These are phyloP conservation scores for Stictocephala bisonia DNA, from an alignment of 2,888 invertebrate genomes.

Conservation along the genomic window DNA sequence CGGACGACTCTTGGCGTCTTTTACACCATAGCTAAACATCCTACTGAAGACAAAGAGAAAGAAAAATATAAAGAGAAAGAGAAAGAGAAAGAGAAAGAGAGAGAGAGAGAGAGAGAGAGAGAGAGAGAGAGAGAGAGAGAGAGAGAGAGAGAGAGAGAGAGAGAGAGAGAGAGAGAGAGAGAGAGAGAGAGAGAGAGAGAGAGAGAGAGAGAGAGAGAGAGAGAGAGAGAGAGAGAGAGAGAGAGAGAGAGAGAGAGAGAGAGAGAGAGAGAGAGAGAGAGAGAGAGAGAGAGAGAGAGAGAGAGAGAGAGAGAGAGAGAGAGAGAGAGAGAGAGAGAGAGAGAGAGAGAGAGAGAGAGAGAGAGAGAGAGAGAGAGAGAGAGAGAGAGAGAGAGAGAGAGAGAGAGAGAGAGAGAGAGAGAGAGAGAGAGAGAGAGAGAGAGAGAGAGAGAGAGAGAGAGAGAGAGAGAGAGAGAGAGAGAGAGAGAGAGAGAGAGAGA, in stretches of 20 bases:
- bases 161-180: not conserved
- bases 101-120: conserved; percentile 18
- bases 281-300: not conserved
- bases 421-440: not conserved
- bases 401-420: not conserved
- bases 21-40: not conserved
- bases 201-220: not conserved
- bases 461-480: not conserved
- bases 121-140: not conserved
- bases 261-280: not conserved
- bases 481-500: not conserved
- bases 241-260: not conserved
- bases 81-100: not conserved
- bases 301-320: not conserved
- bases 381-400: not conserved
- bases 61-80: too few relatives aligned
- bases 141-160: conserved; percentile 13
- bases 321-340: not conserved
- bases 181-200: not conserved
- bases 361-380: not conserved
- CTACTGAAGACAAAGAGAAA: not conserved
- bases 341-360: not conserved
- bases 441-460: not conserved
- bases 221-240: not conserved
- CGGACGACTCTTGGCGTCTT: not conserved